Evolutionary conservation across 2,113 vertebrate genomes (phyloP).

Genomic region (Neogobius melanostomus): DNA sequence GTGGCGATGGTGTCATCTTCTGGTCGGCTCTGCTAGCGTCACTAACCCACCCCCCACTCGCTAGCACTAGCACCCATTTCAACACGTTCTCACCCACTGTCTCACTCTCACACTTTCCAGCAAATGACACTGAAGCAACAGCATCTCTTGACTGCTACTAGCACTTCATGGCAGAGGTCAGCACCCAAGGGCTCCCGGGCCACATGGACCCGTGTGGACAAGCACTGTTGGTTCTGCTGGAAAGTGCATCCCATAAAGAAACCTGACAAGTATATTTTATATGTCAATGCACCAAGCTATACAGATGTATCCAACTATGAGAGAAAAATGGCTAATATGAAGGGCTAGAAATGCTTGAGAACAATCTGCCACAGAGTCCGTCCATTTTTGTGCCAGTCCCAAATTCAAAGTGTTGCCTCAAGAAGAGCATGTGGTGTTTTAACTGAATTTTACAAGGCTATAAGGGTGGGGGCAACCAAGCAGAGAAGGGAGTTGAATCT

Average conservation of each 20-base stretch:
- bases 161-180: not conserved
- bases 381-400: no score
- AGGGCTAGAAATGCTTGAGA: not conserved
- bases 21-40: slow-evolving; percentile 46
- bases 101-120: slow-evolving; percentile 19
- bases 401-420: no score
- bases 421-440: no score
- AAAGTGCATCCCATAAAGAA: not conserved
- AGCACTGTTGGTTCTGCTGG: not conserved
- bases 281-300: not conserved
- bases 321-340: not conserved
- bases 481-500: not conserved
- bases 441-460: no score
- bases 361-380: not conserved
- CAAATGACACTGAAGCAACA: slow-evolving; percentile 55
- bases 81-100: slow-evolving; percentile 37
- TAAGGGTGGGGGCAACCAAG: no score
- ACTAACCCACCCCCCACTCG: slow-evolving; percentile 12
- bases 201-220: not conserved
- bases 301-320: not conserved
- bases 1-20: slow-evolving; percentile 65
- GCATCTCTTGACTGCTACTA: slow-evolving; percentile 67
- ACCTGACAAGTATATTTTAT: not conserved
- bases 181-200: not conserved
- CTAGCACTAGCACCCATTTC: slow-evolving; percentile 46